Conservation (phyloP, 2,888 invertebrate genomes). For the Ophonus ardosiacus region DNA sequence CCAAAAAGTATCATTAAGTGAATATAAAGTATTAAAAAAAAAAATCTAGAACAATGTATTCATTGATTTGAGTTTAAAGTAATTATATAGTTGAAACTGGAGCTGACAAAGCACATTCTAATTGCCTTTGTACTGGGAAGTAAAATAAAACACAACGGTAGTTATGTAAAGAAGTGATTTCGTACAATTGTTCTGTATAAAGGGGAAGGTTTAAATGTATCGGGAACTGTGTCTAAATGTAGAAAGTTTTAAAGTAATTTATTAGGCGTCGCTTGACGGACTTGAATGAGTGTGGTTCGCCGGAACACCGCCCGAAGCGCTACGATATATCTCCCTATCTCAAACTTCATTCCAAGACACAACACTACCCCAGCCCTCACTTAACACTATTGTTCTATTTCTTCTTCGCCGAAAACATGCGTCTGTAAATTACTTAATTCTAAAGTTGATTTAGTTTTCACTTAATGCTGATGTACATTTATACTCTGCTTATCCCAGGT, state of each 20-base stretch:
- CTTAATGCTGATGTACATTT: no score
- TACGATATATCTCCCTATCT: constrained; percentile 41
- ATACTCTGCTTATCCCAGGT: no score
- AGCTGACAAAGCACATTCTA: constrained; percentile 4
- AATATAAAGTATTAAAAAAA: neutral
- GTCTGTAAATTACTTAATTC: neutral
- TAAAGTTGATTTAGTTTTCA: neutral
- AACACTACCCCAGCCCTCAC: neutral
- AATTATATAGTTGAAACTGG: constrained; percentile 3
- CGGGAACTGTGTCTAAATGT: constrained; percentile 41
- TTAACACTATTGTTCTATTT: neutral
- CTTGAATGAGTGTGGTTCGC: constrained; percentile 48
- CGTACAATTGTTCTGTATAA: constrained; percentile 31
- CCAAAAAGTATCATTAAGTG: neutral
- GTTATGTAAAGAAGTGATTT: constrained; percentile 31
- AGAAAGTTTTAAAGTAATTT: constrained; percentile 54
- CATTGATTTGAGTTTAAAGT: neutral
- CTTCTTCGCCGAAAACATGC: neutral
- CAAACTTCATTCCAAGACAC: neutral
- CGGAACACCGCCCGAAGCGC: constrained; percentile 36
- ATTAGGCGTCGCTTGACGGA: constrained; percentile 56
- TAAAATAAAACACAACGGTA: constrained; percentile 27
- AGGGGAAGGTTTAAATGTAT: constrained; percentile 45
- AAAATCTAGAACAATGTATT: neutral
- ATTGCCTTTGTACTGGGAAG: constrained; percentile 14